Conservation (phyloP, 1,140 invertebrate species). For the Mercenaria mercenaria region DNA sequence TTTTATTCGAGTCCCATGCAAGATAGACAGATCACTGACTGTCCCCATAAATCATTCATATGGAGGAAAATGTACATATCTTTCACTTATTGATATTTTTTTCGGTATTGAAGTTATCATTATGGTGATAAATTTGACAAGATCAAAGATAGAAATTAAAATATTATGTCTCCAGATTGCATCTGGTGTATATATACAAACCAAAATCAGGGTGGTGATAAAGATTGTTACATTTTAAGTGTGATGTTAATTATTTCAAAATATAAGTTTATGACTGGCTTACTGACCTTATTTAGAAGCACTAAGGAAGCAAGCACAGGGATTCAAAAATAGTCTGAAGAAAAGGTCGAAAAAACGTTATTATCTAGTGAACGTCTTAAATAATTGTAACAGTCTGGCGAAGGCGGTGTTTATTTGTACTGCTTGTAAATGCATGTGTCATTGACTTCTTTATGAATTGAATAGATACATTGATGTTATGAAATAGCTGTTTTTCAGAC, state of each 20-base stretch:
- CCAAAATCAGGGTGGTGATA: background rate
- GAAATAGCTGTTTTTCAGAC: conserved; percentile 35
- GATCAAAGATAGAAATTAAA: conserved; percentile 10
- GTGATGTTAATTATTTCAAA: background rate
- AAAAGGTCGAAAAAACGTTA: too few species aligned
- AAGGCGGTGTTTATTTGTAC: background rate
- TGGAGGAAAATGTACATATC: background rate
- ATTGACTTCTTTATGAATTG: background rate
- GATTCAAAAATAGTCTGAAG: too few species aligned
- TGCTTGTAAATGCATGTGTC: conserved; percentile 46
- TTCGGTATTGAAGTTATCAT: background rate
- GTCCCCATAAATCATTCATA: background rate
- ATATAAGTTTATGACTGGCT: background rate
- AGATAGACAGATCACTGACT: background rate
- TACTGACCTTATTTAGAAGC: too few species aligned
- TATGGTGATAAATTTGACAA: background rate
- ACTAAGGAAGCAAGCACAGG: too few species aligned
- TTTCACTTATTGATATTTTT: background rate
- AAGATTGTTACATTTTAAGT: too few species aligned
- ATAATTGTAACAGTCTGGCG: background rate
- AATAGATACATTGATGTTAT: conserved; percentile 14
- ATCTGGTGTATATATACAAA: background rate
- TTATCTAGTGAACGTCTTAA: too few species aligned
- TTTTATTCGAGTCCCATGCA: background rate
- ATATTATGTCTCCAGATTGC: background rate